Evolutionary conservation across 2,113 vertebrate species (phyloP).

Genomic region (Mustelus asterias): DNA sequence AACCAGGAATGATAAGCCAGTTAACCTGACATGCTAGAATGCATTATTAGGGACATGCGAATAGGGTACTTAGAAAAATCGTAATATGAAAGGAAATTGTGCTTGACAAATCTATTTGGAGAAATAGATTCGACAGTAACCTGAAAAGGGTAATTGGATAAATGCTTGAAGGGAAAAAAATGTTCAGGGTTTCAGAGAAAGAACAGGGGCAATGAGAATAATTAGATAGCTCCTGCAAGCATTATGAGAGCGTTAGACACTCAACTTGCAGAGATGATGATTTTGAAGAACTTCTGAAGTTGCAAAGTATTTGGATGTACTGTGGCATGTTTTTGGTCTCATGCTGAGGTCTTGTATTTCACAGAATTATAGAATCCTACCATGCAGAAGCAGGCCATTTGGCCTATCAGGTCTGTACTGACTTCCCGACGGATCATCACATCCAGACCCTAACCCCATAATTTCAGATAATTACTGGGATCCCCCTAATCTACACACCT

Average conservation of each 20-base stretch:
- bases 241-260: no score
- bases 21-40: neutral
- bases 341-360: neutral
- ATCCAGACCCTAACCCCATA: no score
- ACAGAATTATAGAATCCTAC: no score
- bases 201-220: neutral
- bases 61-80: neutral
- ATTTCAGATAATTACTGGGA: no score
- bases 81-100: neutral
- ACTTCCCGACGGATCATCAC: no score
- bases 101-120: neutral
- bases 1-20: neutral
- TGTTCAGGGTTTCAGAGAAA: neutral
- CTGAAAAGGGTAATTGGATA: neutral
- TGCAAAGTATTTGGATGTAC: neutral
- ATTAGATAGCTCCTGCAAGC: neutral
- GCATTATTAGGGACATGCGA: neutral
- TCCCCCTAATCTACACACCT: no score
- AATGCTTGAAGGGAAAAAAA: neutral
- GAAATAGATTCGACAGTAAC: neutral
- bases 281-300: neutral
- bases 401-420: no score
- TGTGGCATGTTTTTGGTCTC: neutral
- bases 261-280: neutral
- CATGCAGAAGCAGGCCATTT: no score